Percentiles rank a stretch among this genome's conserved stretches.
phyloP scores from a whole-genome alignment of 2,888 invertebrate genomes.

The Amiota minor region DNA sequence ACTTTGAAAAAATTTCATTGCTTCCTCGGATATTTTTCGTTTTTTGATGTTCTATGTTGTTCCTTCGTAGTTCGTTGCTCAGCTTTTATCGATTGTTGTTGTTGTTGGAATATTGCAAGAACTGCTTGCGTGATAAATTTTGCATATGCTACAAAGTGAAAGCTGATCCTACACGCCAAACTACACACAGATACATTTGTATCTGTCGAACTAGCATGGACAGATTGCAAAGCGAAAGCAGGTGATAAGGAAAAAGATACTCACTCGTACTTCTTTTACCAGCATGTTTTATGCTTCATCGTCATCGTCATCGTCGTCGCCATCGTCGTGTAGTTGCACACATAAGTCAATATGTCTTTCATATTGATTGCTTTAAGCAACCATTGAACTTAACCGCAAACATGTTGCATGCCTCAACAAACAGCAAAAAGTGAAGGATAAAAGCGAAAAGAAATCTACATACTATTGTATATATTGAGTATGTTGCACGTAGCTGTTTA shows the following conservation, averaged over 20 bases:
- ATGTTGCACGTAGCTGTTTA: not conserved
- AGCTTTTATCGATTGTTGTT: conserved; percentile 12
- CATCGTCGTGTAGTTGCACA: not conserved
- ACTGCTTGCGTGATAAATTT: conserved; percentile 24
- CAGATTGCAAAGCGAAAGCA: not conserved
- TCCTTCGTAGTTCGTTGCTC: not conserved
- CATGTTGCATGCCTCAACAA: conserved; percentile 16
- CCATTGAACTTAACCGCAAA: conserved; percentile 1
- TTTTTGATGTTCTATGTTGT: not conserved
- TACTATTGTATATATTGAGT: not conserved
- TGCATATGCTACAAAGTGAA: conserved; percentile 3
- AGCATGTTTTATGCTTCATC: no score
- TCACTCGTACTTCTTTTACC: not conserved
- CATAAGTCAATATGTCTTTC: not conserved
- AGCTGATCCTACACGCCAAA: not conserved
- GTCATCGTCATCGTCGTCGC: not conserved
- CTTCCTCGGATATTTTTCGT: conserved; percentile 25
- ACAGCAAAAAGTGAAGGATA: not conserved
- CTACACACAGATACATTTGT: conserved; percentile 4
- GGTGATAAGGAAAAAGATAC: not conserved
- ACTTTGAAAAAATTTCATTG: not conserved
- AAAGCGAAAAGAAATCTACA: no score
- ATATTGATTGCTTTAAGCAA: conserved; percentile 7
- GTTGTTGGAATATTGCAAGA: not conserved
- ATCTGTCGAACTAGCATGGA: not conserved